Percentiles rank a stretch among this genome's conserved stretches.
Conservation (phyloP, 2,888 invertebrate species). For the Yponomeuta malinellus region DNA sequence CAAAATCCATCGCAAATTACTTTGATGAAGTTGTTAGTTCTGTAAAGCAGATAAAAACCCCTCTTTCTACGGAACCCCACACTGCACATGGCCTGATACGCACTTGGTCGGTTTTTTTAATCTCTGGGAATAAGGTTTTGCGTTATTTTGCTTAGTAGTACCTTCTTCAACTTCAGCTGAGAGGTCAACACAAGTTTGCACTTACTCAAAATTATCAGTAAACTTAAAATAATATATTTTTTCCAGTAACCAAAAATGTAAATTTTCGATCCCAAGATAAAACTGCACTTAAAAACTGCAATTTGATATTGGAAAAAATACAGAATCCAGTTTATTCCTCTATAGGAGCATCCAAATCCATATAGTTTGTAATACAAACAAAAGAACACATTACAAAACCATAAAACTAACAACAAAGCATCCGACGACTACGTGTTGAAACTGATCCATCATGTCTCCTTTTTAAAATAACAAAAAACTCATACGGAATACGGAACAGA, state of each 20-base stretch:
- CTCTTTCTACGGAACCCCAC: no score
- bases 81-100: no score
- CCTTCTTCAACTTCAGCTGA: no score
- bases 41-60: no score
- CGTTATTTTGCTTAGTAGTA: neutral
- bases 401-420: constrained; percentile 71
- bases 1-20: no score
- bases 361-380: constrained; percentile 69
- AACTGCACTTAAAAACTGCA: neutral
- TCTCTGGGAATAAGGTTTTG: neutral
- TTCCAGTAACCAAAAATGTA: no score
- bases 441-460: constrained; percentile 76
- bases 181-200: no score
- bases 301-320: neutral
- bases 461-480: constrained; percentile 72
- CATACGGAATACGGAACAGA: constrained; percentile 68
- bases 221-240: no score
- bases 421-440: constrained; percentile 73
- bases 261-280: neutral
- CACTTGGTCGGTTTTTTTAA: neutral
- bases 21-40: no score
- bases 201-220: no score
- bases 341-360: neutral
- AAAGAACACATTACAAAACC: constrained; percentile 74
- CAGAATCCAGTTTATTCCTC: neutral